A percentile compares a stretch with the other conserved stretches of the same genome.
phyloP scores from a whole-genome alignment of 2,113 vertebrate species.

The Burhinus bistriatus region DNA sequence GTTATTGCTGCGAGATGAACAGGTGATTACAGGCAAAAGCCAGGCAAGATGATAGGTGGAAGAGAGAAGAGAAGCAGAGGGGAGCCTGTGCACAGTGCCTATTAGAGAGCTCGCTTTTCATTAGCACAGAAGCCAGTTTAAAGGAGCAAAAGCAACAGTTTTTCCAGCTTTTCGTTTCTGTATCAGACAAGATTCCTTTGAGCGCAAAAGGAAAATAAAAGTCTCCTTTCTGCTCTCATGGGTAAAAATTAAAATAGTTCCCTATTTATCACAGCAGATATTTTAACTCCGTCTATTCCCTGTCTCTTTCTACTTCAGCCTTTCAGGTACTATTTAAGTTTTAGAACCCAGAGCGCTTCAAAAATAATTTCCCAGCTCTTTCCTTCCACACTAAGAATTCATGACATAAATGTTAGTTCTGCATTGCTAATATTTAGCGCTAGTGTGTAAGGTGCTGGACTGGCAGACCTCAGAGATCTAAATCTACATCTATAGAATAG shows the following conservation, averaged over 20 bases:
- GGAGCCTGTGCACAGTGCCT: not conserved
- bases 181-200: conserved; percentile 19
- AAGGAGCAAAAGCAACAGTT: conserved; percentile 25
- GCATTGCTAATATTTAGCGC: not conserved
- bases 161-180: not conserved
- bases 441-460: not conserved
- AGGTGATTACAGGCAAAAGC: conserved; percentile 6
- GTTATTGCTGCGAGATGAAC: conserved; percentile 27
- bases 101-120: not conserved
- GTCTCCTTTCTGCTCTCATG: not conserved
- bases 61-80: not conserved
- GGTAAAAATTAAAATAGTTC: conserved; percentile 15
- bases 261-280: not conserved
- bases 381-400: not conserved
- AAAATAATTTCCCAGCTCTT: not conserved
- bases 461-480: not conserved
- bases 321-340: conserved; percentile 5
- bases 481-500: not conserved
- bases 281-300: not conserved
- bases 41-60: not conserved
- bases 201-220: conserved; percentile 2
- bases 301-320: conserved; percentile 23
- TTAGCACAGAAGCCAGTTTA: conserved; percentile 24
- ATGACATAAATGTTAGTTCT: not conserved
- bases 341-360: not conserved